Conservation (phyloP, 2,888 invertebrate species). For the Ptychoptera contaminata region DNA sequence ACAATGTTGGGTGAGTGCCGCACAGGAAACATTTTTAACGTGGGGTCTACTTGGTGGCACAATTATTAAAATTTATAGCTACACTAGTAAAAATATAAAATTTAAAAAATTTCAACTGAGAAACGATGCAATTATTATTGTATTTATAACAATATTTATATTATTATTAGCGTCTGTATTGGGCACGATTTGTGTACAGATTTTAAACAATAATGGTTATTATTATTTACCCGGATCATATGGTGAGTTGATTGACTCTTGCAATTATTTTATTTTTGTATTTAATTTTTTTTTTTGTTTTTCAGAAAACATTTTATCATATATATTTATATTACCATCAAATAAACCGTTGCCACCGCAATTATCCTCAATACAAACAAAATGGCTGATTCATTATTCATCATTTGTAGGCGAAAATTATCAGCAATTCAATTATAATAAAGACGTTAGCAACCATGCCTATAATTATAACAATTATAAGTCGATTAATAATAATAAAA, state of each 20-base stretch:
- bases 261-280: conserved; percentile 6
- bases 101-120: conserved; percentile 23
- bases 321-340: conserved; percentile 49
- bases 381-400: conserved; percentile 26
- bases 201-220: conserved; percentile 57
- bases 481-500: too few relatives aligned
- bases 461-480: too few relatives aligned
- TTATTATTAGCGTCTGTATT: conserved; percentile 61
- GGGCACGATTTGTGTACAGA: conserved; percentile 68
- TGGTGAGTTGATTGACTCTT: conserved; percentile 40
- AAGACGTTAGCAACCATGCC: neutral
- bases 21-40: conserved; percentile 74
- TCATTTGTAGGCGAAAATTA: conserved; percentile 25
- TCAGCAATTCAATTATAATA: conserved; percentile 5
- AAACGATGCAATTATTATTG: conserved; percentile 49
- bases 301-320: conserved; percentile 54
- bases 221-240: conserved; percentile 69
- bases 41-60: conserved; percentile 57
- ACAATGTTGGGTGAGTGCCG: conserved; percentile 78
- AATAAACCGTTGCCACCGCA: conserved; percentile 43
- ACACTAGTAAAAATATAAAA: conserved; percentile 17
- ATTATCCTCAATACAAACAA: conserved; percentile 34
- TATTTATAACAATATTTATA: conserved; percentile 56
- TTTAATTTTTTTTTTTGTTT: conserved; percentile 12
- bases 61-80: conserved; percentile 25